Base-by-base conservation (phyloP, 2,113 vertebrate species). In the Chamaea fasciata region DNA sequence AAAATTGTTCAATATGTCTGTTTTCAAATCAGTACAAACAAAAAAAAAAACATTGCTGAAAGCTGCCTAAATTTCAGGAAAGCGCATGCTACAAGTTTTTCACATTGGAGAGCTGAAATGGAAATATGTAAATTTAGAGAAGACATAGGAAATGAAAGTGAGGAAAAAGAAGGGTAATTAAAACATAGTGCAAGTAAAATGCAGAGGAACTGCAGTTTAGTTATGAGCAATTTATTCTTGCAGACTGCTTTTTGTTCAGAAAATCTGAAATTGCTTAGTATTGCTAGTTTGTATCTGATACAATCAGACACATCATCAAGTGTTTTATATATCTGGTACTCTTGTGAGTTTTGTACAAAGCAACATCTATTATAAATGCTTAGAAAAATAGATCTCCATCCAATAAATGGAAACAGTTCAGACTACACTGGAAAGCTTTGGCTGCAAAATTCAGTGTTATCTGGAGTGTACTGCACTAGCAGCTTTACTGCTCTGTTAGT, bases 41-140 rank as follows among this genome's bases (percentile, higher is more conserved):
- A 71, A 87, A 94, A 93, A 39, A 39, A 39, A 90, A 15, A 12
- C 4, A 47, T 59, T 35, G 22, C 31, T 28, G 20, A 76, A 76
- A 83, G 85, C 80, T 90, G 68, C 44, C 37, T 90, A 89, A 59
- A 84, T 88, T 90, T 94, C 89, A 87, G 56, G 41, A 91, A 90
- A 94, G 23, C 17, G 83, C 56, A 55, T 41, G 60, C 6, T 83
- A 35, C 10, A 55, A 52, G 17, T 56, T 87, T 86, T 91, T n/a
- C 60, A 47, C 15, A 50, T 13, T 39, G 16, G 92, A 79, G 56
- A 96, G 67, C 42, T 56, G 85, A 94, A 94, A 81, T 89, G 69
- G 17, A 90, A 82, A 68, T 60, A 15, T 0, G 5, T 19, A 69
- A n/a, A 33, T 47, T 47, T 80, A 50, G 8, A 47, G 10, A 69